These are phyloP conservation scores for Rhinolophus ferrumequinum DNA, from an alignment of 2,113 vertebrate species.

Conservation along the genomic window DNA sequence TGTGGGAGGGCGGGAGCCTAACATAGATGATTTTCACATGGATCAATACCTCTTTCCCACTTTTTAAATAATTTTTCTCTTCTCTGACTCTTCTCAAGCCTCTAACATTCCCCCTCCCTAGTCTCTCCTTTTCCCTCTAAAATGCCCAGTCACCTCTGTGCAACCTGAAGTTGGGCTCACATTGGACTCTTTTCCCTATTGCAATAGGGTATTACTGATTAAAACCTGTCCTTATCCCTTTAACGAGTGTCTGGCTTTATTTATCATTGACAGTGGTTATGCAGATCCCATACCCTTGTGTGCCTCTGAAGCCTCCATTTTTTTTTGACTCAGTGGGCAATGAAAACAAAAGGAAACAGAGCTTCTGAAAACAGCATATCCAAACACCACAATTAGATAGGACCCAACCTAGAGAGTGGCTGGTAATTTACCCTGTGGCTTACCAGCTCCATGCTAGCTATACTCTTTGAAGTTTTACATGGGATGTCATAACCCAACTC, in stretches of 20 bases:
- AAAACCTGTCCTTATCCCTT: not conserved
- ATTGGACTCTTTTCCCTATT: not conserved
- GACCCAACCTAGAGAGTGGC: not conserved
- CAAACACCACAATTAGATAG: not conserved
- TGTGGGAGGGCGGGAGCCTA: not conserved
- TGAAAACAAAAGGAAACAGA: not conserved
- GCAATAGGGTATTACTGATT: not conserved
- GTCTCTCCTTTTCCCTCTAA: not conserved
- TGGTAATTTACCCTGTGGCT: not conserved
- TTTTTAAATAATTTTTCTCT: not conserved
- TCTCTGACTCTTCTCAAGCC: not conserved
- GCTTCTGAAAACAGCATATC: not conserved
- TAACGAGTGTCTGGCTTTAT: not conserved
- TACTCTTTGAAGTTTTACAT: not conserved
- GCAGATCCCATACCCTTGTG: not conserved
- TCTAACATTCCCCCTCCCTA: not conserved
- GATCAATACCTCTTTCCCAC: not conserved
- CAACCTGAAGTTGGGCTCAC: not conserved
- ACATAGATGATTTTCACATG: not conserved
- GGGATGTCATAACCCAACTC: not conserved
- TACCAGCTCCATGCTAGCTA: not conserved
- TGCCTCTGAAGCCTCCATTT: not conserved
- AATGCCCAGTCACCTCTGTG: not conserved
- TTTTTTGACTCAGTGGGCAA: not conserved
- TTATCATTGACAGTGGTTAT: not conserved